phyloP scores from a whole-genome alignment of 2,888 invertebrate genomes.

The Malthinus flaveolus region DNA sequence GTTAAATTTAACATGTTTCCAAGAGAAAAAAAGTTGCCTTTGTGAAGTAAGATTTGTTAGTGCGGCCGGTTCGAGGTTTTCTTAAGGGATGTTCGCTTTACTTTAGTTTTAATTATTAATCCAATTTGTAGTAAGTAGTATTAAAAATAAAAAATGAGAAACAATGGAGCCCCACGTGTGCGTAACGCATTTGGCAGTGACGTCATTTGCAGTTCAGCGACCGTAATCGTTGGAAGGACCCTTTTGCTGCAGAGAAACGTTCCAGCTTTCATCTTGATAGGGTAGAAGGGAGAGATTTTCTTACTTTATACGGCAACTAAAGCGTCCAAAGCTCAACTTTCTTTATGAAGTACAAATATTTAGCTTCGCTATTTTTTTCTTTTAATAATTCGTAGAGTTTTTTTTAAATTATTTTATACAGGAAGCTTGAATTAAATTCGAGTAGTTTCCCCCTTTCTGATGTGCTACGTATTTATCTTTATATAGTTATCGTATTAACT shows the following conservation, averaged over 20 bases:
- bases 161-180: constrained; percentile 24
- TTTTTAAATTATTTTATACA: neutral
- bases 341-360: constrained; percentile 2
- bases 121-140: neutral
- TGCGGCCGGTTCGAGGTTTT: too few species aligned
- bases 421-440: neutral
- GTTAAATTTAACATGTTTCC: neutral
- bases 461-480: constrained; percentile 10
- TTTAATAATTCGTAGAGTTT: neutral
- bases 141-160: constrained; percentile 20
- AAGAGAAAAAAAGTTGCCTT: neutral
- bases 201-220: constrained; percentile 34
- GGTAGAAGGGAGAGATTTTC: constrained; percentile 13
- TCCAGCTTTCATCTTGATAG: constrained; percentile 24
- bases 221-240: constrained; percentile 31
- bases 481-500: constrained; percentile 12
- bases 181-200: constrained; percentile 27
- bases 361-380: neutral
- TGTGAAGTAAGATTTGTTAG: neutral
- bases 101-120: too few species aligned
- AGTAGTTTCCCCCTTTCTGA: constrained; percentile 3
- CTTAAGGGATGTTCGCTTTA: too few species aligned
- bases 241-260: constrained; percentile 27
- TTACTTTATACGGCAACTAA: neutral
- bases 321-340: neutral